Evolutionary conservation across 2,888 invertebrate genomes (phyloP).

Genomic region (Agelastica alni): DNA sequence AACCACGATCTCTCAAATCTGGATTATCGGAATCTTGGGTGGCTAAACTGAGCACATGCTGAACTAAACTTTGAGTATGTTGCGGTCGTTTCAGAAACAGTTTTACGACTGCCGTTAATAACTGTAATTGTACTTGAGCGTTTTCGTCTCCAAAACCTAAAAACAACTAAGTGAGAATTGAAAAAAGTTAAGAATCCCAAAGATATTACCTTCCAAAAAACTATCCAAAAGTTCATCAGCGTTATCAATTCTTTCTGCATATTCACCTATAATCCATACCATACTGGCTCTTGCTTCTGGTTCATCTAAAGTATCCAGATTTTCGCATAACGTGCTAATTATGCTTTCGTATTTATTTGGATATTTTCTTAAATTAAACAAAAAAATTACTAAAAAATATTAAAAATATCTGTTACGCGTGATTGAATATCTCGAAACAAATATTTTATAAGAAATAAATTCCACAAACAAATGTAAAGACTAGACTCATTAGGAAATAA

Average conservation of each 20-base stretch:
- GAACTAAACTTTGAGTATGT: conserved; percentile 97
- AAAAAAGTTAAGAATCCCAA: too few species aligned
- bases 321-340: conserved; percentile 98
- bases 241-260: conserved; percentile 99
- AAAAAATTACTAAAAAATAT: not conserved
- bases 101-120: conserved; percentile 97
- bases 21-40: conserved; percentile 97
- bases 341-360: conserved; percentile 99
- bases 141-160: conserved; percentile 53
- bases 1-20: conserved; percentile 95
- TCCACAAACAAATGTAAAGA: too few species aligned
- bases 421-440: too few species aligned
- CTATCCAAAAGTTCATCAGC: conserved; percentile 98
- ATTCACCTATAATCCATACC: conserved; percentile 96
- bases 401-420: too few species aligned
- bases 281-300: conserved; percentile 98
- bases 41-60: conserved; percentile 88
- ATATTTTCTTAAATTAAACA: conserved; percentile 69
- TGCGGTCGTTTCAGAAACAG: conserved; percentile 97
- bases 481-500: too few species aligned
- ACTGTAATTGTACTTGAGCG: conserved; percentile 76
- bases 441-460: too few species aligned
- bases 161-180: conserved; percentile 6
- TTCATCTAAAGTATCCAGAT: conserved; percentile 97
- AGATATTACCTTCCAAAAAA: conserved; percentile 90